Evolutionary conservation across 2,888 invertebrate species (phyloP), one percentile per base, ranked within the genome.

Genomic region (Bellardia bayeri): DNA sequence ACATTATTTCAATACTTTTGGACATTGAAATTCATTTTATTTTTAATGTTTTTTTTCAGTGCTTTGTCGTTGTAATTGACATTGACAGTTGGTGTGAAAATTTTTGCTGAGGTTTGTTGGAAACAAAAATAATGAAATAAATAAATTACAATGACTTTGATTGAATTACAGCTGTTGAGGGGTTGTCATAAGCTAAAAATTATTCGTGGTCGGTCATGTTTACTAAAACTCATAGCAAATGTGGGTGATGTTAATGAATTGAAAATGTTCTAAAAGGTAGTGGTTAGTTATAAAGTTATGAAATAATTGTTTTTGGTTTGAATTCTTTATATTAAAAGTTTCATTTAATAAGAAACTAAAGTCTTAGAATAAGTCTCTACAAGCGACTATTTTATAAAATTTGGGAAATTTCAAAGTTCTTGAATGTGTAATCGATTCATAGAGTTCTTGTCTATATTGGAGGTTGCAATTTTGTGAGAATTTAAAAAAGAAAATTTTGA

Each of bases 21-120:
- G 74, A 74, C 86, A 86, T 86, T 86, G 86, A 82, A 86, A 86
- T 82, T 82, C 58, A 51, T 61, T 61, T 76, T n/a, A 8, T 72
- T 69, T 40, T 42, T 54, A 42, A 40, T 23, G 1, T 58, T 14
- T 45, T 78, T 78, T 76, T 76, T 14, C 8, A 51, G 64, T 9
- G 23, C 16, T 54, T 64, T 9, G 13, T 75, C 56, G 42, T 56
- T 51, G 40, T 61, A 71, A 64, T 58, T 83, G 86, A 80, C 80
- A 87, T 83, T 87, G 86, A 83, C 80, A 64, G 61, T 42, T 54
- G 68, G 61, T 71, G 79, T 42, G 75, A 80, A 82, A 80, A 72
- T 16, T 80, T 68, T 68, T 68, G 86, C 78, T 79, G 85, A 85
- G 45, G 76, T 69, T 63, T 63, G 51, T 23, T 56, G 23, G 9